Evolutionary conservation across 37 sponge, comb jelly and placozoan species (phyloP), one percentile per base, ranked within the genome.

Genomic region (Lycopodina hypogea): DNA sequence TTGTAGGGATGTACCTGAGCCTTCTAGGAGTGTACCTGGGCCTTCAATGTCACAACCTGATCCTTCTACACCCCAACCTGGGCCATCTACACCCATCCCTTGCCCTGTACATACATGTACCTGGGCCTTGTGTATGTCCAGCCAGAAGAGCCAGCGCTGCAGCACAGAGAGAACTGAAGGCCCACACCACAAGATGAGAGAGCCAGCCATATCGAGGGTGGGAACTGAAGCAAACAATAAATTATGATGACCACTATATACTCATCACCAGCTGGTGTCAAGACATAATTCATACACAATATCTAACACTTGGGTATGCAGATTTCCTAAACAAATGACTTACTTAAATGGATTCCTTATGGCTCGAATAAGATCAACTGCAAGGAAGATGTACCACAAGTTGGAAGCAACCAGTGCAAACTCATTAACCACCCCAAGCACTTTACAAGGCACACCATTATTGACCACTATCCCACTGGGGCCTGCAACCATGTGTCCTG

Each of bases 311-410:
- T n/a, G n/a, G n/a, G n/a, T n/a, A n/a, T n/a, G n/a, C n/a, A n/a
- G n/a, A n/a, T n/a, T n/a, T n/a, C n/a, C n/a, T n/a, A n/a, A n/a
- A n/a, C n/a, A n/a, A n/a, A n/a, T n/a, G n/a, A 9, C 70, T 41
- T 7, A 94, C 95, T 83, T 88, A 75, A 94, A 94, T 0, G 95
- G 95, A 50, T 90, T 94, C 26, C 88, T 70, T 18, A 94, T 90
- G 39, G 92, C 91, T 3, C 72, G 72, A 22, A 81, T 38, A 53
- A 94, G 76, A 50, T 94, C 91, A 39, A 84, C 57, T 0, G 89
- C 86, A 21, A 94, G 81, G 15, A 88, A 61, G 17, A 78, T 37
- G 56, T 90, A 94, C 95, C 91, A 88, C 33, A 72, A 56, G 38
- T 74, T 80, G 1, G 86, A 71, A 8, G 80, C 88, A 3, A 94